Percentiles rank a stretch among this genome's conserved stretches.
phyloP scores from a whole-genome alignment of 2,888 invertebrate species.

The Trachelus iudaicus region DNA sequence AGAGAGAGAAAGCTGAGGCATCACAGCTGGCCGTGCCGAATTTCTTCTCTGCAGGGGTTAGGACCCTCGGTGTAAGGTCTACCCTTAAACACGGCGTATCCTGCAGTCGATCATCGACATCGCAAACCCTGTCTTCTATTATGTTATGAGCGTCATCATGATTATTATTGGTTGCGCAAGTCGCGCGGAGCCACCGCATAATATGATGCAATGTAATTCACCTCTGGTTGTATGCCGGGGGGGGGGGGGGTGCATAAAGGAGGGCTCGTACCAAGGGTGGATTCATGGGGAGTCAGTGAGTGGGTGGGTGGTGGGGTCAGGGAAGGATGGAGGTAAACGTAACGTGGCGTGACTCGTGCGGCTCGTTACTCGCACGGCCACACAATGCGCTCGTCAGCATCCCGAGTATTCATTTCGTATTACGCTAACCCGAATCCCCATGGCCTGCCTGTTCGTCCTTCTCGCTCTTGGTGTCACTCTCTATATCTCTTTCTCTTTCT shows the following conservation, averaged over 20 bases:
- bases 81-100: constrained; percentile 1
- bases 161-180: constrained; percentile 33
- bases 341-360: constrained; percentile 56
- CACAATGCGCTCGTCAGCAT: constrained; percentile 58
- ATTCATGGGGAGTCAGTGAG: constrained; percentile 18
- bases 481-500: too few species aligned
- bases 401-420: constrained; percentile 42
- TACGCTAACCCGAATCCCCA: constrained; percentile 29
- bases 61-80: constrained; percentile 27
- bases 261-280: constrained; percentile 14
- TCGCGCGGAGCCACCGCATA: constrained; percentile 14
- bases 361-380: constrained; percentile 49
- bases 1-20: constrained; percentile 30
- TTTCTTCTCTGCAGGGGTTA: constrained; percentile 45
- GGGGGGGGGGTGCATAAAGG: constrained; percentile 3
- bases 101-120: constrained; percentile 37
- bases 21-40: constrained; percentile 64
- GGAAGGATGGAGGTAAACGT: constrained; percentile 34
- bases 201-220: constrained; percentile 16
- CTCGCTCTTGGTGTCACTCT: too few species aligned
- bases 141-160: constrained; percentile 34
- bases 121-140: constrained; percentile 36
- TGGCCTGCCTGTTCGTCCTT: background rate
- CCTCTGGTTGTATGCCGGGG: background rate
- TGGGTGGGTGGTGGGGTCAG: constrained; percentile 18